phyloP scores from a whole-genome alignment of 2,113 vertebrate species.

The Calyptommatus sinebrachiatus region DNA sequence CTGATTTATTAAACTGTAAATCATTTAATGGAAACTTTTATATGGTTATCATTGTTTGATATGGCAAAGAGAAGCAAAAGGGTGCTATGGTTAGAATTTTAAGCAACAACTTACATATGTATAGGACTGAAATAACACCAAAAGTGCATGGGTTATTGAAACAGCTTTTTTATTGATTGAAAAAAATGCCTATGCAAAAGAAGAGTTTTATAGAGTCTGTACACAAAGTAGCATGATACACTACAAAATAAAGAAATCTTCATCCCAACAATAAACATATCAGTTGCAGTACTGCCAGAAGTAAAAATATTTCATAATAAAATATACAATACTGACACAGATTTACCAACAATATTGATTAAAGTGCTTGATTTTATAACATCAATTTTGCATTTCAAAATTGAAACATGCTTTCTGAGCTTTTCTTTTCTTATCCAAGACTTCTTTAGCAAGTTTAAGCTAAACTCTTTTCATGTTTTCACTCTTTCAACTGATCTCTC shows the following conservation, averaged over 20 bases:
- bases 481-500: too few species aligned
- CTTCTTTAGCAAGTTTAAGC: neutral
- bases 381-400: neutral
- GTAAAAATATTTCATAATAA: neutral
- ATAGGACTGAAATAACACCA: conserved; percentile 8
- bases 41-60: too few species aligned
- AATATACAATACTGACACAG: neutral
- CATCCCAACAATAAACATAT: neutral
- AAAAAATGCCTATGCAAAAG: conserved; percentile 17
- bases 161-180: conserved; percentile 36
- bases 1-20: too few species aligned
- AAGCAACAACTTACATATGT: neutral
- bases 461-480: neutral
- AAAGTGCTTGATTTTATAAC: neutral
- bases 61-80: too few species aligned
- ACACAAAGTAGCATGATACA: conserved; percentile 20
- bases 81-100: neutral
- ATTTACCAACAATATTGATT: conserved; percentile 3
- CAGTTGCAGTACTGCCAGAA: conserved; percentile 12
- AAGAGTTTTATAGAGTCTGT: conserved; percentile 20
- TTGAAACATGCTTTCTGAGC: neutral
- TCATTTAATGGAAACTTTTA: too few species aligned
- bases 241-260: conserved; percentile 22
- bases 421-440: conserved; percentile 16
- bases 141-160: conserved; percentile 19